These are phyloP conservation scores for Gallinago jamesoni DNA, from an alignment of 2,113 vertebrate species.

Conservation along the genomic window DNA sequence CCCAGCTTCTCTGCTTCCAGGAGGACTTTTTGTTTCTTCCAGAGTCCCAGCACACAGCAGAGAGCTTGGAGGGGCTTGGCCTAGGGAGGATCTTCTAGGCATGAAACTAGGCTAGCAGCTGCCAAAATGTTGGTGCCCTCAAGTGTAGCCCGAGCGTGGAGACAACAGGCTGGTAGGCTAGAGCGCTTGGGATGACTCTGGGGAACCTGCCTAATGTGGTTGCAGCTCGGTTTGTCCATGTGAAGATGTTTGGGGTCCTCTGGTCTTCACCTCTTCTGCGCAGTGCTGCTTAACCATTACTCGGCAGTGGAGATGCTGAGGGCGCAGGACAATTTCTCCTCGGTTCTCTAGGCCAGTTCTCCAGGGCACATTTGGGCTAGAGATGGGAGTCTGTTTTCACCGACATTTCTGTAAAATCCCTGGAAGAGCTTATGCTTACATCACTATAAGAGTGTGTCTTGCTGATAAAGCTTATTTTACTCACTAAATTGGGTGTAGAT, in stretches of 20 bases:
- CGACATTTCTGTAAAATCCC: not conserved
- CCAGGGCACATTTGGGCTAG: not conserved
- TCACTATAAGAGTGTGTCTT: not conserved
- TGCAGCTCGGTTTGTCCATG: not conserved
- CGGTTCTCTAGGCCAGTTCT: not conserved
- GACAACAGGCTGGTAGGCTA: not conserved
- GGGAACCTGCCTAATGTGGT: not conserved
- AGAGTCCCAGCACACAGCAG: not conserved
- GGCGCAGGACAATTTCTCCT: not conserved
- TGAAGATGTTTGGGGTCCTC: not conserved
- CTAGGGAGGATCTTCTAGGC: not conserved
- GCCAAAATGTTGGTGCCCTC: not conserved
- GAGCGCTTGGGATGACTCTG: not conserved
- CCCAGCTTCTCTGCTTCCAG: not conserved
- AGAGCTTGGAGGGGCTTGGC: rapidly evolving
- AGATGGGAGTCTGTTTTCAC: not conserved
- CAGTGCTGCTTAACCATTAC: not conserved
- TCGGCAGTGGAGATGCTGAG: rapidly evolving
- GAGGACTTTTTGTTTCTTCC: not conserved
- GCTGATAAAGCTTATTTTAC: not conserved
- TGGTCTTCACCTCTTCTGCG: rapidly evolving
- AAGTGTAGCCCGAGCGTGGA: not conserved
- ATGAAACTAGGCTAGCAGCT: not conserved
- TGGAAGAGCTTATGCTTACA: not conserved
- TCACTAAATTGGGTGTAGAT: not conserved